Base-by-base conservation (phyloP, 2,888 invertebrate species). In the Lymantria monacha region DNA sequence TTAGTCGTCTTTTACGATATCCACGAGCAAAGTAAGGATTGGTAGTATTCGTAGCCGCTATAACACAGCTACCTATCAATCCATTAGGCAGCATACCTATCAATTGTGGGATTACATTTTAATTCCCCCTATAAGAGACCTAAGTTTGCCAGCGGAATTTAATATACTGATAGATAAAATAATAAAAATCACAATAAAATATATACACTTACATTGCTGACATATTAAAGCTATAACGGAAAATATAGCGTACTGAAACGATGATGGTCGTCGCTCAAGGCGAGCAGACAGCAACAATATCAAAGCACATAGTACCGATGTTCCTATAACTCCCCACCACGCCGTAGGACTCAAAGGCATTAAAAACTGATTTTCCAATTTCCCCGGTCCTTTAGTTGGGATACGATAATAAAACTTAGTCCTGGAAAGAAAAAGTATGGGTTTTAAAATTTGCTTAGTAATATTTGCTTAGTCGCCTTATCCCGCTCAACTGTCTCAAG, bases 311-410 rank as follows among this genome's bases (percentile, higher is more conserved):
- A 89, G 33, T 0, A 61, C 8, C 0, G 70, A 66, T 0, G 84
- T 61, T 7, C 71, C 79, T 0, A 84, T 30, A 11, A 83, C 76
- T 33, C 77, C 72, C 48, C 74, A 71, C 92, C 92, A 93, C 0
- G 82, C 75, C 0, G 69, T 74, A 0, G 62, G 30, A 10, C 86
- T 81, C 5, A 92, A 72, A 0, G 92, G 93, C 50, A 83, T 82
- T 0, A 92, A 63, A 49, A 92, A 92, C 57, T 91, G 85, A 56
- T 88, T 87, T 61, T 87, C 84, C 12, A 75, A 80, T 51, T 82
- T 87, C 15, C 88, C 88, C 30, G 81, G 66, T 0, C 88, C 87
- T 2, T 62, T 55, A 0, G 82, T 79, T 40, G 85, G 82, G 11
- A 87, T 88, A 2, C 81, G 72, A 53, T 87, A 87, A 67, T 72